phyloP scores from a whole-genome alignment of 1,140 invertebrate species.

The Maconellicoccus hirsutus region DNA sequence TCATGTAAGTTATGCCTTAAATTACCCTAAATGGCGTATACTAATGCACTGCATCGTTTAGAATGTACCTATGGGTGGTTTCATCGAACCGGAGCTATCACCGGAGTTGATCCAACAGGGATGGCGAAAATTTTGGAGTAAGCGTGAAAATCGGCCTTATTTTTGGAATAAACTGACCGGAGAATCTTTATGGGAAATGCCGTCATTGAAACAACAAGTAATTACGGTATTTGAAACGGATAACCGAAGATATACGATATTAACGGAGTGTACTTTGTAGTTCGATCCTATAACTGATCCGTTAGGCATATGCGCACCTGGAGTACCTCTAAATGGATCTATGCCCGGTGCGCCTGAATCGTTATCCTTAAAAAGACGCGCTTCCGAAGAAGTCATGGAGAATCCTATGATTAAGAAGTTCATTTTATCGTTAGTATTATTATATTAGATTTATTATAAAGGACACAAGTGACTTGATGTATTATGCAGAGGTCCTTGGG shows the following conservation, averaged over 20 bases:
- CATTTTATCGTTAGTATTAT: slow-evolving; percentile 49
- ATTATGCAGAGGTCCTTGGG: slow-evolving; percentile 71
- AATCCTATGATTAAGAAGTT: slow-evolving; percentile 66
- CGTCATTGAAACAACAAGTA: slow-evolving; percentile 33
- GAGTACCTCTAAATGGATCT: slow-evolving; percentile 37
- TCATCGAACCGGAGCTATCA: slow-evolving; percentile 55
- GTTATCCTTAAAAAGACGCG: slow-evolving; percentile 53
- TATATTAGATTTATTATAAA: too few relatives aligned
- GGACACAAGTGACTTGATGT: too few relatives aligned
- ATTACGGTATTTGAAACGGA: too few relatives aligned
- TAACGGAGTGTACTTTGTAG: too few relatives aligned
- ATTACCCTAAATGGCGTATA: background rate
- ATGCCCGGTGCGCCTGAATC: slow-evolving; percentile 24
- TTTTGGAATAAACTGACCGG: slow-evolving; percentile 93
- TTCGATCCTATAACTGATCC: slow-evolving; percentile 87
- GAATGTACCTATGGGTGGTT: slow-evolving; percentile 36
- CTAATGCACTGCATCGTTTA: slow-evolving; percentile 25
- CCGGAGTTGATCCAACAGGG: slow-evolving; percentile 82
- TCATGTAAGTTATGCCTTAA: slow-evolving; percentile 35
- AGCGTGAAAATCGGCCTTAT: slow-evolving; percentile 84
- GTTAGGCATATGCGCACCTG: slow-evolving; percentile 64
- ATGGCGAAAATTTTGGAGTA: slow-evolving; percentile 95
- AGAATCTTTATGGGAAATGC: slow-evolving; percentile 91
- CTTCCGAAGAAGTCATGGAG: slow-evolving; percentile 58
- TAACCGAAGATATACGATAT: too few relatives aligned